These are phyloP conservation scores for Samia ricini DNA, from an alignment of 1,140 invertebrate genomes.

Conservation along the genomic window DNA sequence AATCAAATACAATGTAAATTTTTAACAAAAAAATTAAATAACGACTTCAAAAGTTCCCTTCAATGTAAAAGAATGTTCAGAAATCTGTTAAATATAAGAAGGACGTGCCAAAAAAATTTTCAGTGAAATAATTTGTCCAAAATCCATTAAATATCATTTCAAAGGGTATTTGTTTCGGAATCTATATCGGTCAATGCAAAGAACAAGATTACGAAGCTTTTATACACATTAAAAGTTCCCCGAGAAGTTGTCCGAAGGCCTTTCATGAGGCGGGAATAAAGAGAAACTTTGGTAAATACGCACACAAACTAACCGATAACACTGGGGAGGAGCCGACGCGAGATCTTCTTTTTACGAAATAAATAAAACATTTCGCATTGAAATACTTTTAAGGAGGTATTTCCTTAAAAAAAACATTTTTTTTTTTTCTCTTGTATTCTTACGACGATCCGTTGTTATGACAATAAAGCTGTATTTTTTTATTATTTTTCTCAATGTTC, in stretches of 20 bases:
- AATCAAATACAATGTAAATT: no score
- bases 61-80: no score
- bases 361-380: background rate
- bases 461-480: background rate
- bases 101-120: no score
- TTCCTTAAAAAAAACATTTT: background rate
- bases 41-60: no score
- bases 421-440: background rate
- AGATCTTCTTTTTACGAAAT: conserved; percentile 1
- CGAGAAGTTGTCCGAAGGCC: conserved; percentile 46
- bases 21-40: no score
- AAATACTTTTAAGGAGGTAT: background rate
- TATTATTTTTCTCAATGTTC: background rate
- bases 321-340: background rate
- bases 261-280: conserved; percentile 38
- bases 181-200: conserved; percentile 7
- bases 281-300: conserved; percentile 40
- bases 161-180: no score
- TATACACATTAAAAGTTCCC: conserved; percentile 56
- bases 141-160: no score
- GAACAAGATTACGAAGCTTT: conserved; percentile 39
- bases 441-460: background rate
- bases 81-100: no score
- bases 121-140: no score
- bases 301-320: conserved; percentile 45